Evolutionary conservation across 1,140 invertebrate species (phyloP).

Genomic region (Parapsyche elsis): DNA sequence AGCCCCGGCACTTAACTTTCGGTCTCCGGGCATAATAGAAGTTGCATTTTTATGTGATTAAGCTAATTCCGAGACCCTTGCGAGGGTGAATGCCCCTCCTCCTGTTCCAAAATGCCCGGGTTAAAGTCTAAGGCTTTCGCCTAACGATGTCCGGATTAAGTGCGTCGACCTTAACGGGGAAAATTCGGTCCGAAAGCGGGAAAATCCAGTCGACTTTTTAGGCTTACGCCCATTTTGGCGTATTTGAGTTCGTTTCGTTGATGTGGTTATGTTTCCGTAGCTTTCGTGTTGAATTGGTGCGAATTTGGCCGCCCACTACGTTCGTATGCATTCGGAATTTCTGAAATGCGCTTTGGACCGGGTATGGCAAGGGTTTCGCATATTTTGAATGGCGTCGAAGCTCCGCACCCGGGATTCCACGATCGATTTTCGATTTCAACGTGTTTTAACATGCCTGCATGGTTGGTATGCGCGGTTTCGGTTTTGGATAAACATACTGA

Average conservation of each 20-base stretch:
- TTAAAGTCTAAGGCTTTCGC: neutral
- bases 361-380: neutral
- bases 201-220: neutral
- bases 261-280: too few relatives aligned
- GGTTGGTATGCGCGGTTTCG: neutral
- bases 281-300: too few relatives aligned
- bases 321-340: neutral
- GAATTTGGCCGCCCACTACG: neutral
- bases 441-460: too few relatives aligned
- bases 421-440: neutral
- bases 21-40: conserved; percentile 19
- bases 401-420: neutral
- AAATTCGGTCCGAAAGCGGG: neutral
- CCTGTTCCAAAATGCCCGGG: neutral
- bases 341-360: neutral
- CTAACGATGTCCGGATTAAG: conserved; percentile 18
- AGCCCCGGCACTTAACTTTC: conserved; percentile 31
- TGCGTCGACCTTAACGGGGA: conserved; percentile 20
- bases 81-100: neutral
- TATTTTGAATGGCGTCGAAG: neutral
- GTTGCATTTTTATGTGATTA: conserved; percentile 44
- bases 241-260: neutral
- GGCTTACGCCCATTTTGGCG: neutral
- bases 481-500: neutral
- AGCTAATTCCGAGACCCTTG: conserved; percentile 32